Evolutionary conservation across 2,113 vertebrate species (phyloP).

Genomic region (Okapia johnstoni): DNA sequence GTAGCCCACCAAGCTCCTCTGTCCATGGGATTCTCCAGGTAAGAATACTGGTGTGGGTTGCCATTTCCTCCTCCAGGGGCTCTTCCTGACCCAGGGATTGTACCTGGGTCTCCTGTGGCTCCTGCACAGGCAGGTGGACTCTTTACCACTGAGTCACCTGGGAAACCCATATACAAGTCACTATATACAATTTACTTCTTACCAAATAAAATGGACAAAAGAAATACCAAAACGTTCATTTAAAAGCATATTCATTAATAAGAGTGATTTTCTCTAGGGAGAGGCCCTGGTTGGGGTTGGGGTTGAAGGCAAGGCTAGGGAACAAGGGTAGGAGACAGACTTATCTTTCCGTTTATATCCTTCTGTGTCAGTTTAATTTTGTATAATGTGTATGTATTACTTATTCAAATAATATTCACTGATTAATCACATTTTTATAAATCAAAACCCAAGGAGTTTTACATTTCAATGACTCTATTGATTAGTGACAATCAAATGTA

Average conservation of each 20-base stretch:
- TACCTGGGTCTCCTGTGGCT: neutral
- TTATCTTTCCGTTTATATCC: neutral
- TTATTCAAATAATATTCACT: neutral
- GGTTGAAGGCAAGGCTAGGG: neutral
- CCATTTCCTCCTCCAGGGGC: neutral
- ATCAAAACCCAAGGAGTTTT: neutral
- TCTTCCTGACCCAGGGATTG: neutral
- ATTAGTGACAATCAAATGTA: neutral
- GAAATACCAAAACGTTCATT: neutral
- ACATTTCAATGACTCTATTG: neutral
- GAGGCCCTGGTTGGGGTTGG: neutral
- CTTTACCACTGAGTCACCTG: neutral
- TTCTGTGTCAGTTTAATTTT: neutral
- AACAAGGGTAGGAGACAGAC: neutral
- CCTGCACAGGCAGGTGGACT: neutral
- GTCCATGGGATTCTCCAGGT: neutral
- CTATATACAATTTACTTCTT: neutral
- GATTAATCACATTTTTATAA: neutral
- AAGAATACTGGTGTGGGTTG: neutral
- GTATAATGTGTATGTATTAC: neutral
- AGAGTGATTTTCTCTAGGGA: neutral
- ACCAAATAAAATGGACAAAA: neutral
- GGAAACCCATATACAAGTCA: neutral
- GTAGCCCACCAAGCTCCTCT: neutral
- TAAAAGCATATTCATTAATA: neutral